These are phyloP conservation scores for Tauraco hartlaubi DNA, from an alignment of 2,797 vertebrate genomes.

Conservation along the genomic window DNA sequence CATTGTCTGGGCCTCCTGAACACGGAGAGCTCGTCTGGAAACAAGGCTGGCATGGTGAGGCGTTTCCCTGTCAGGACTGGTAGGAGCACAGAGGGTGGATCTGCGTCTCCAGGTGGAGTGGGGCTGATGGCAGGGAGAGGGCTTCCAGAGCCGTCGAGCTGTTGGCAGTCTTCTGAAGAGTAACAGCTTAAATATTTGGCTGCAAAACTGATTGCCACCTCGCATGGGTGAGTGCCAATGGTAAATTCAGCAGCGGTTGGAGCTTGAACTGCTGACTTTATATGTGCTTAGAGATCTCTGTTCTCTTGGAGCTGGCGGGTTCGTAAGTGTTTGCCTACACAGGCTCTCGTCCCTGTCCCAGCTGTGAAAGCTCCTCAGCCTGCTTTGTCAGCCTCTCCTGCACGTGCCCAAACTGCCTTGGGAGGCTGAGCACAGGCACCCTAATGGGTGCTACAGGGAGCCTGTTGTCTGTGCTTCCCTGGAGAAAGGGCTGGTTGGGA, in stretches of 20 bases:
- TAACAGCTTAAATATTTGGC: neutral
- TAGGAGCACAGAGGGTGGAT: slow-evolving; percentile 15
- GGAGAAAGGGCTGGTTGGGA: neutral
- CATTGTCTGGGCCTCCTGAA: neutral
- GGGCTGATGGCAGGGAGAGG: neutral
- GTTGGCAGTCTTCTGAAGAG: slow-evolving; percentile 26
- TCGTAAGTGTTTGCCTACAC: neutral
- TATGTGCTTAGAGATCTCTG: neutral
- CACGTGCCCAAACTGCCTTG: neutral
- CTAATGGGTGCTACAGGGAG: neutral
- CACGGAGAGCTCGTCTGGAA: neutral
- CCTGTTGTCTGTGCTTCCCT: neutral
- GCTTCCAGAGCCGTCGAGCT: neutral
- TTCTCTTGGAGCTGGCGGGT: neutral
- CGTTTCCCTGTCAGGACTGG: neutral
- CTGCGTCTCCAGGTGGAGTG: neutral
- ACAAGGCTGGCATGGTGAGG: slow-evolving; percentile 5
- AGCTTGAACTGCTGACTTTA: neutral
- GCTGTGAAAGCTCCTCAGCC: neutral
- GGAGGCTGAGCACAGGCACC: neutral
- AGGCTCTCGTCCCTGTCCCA: neutral
- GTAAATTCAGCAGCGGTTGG: neutral
- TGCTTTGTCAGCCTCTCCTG: neutral
- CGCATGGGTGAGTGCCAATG: neutral
- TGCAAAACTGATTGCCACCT: slow-evolving; percentile 8